phyloP scores from a whole-genome alignment of 2,888 invertebrate genomes.

The Hypselothyrea guttata region DNA sequence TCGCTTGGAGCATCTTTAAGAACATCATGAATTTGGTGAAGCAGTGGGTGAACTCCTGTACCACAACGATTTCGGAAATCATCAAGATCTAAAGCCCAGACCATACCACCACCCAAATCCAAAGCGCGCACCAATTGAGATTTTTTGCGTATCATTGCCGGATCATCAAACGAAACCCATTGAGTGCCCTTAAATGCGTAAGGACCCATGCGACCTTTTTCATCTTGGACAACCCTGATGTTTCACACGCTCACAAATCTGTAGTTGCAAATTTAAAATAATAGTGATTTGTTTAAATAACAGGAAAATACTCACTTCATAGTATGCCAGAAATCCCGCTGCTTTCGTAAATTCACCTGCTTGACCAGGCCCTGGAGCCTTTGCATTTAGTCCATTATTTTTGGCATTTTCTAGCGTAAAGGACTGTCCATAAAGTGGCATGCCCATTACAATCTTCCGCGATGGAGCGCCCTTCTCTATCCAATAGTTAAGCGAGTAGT shows the following conservation, averaged over 20 bases:
- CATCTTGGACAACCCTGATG: slow-evolving; percentile 90
- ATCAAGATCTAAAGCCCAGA: slow-evolving; percentile 95
- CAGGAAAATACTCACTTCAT: slow-evolving; percentile 87
- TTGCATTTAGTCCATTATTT: slow-evolving; percentile 87
- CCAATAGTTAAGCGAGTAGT: slow-evolving; percentile 95
- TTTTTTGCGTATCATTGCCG: slow-evolving; percentile 90
- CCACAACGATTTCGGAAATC: slow-evolving; percentile 92
- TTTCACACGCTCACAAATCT: slow-evolving; percentile 92
- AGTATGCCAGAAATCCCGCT: slow-evolving; percentile 93
- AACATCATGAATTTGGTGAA: slow-evolving; percentile 89
- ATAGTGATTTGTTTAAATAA: too few relatives aligned
- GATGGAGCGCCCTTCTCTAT: slow-evolving; percentile 91
- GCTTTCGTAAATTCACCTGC: slow-evolving; percentile 93
- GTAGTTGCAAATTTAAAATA: too few relatives aligned
- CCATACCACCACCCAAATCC: slow-evolving; percentile 93
- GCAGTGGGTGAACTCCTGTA: slow-evolving; percentile 90
- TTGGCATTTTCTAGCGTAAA: slow-evolving; percentile 87
- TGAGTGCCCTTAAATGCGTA: slow-evolving; percentile 93
- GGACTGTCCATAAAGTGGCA: slow-evolving; percentile 94
- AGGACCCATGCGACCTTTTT: slow-evolving; percentile 91
- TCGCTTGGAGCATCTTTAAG: slow-evolving; percentile 84
- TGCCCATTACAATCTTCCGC: slow-evolving; percentile 92
- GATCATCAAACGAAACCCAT: slow-evolving; percentile 96
- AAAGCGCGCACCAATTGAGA: slow-evolving; percentile 89
- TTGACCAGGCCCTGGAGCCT: slow-evolving; percentile 90